These are phyloP conservation scores for Crotalus horridus DNA, from an alignment of 2,113 vertebrate species.

Conservation along the genomic window DNA sequence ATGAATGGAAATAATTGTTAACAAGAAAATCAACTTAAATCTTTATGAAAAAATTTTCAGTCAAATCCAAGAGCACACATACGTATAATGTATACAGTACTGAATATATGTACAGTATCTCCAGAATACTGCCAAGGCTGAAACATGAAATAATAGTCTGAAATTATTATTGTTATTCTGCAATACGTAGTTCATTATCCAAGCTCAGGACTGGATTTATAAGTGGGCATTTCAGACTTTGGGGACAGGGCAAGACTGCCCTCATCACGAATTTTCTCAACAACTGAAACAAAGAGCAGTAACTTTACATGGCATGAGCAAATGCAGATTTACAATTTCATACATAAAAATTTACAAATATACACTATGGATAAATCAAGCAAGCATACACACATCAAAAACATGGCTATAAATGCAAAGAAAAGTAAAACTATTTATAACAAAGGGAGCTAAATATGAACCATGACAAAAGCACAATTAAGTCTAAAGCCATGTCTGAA, in stretches of 20 bases:
- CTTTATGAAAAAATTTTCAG: background rate
- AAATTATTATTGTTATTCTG: background rate
- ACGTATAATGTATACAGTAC: accelerated
- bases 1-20: background rate
- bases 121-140: background rate
- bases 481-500: background rate
- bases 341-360: background rate
- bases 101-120: background rate
- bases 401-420: background rate
- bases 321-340: background rate
- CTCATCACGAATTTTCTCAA: background rate
- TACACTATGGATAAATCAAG: background rate
- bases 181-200: background rate
- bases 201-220: background rate
- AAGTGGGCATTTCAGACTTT: background rate
- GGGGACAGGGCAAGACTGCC: no score
- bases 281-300: background rate
- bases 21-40: background rate
- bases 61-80: background rate
- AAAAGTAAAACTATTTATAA: background rate
- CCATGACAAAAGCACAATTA: background rate
- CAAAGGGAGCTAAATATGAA: background rate
- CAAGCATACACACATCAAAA: background rate
- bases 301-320: background rate
- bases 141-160: background rate